phyloP scores from a whole-genome alignment of 37 sponge, comb jelly and placozoan genomes.

The Geodia barretti region DNA sequence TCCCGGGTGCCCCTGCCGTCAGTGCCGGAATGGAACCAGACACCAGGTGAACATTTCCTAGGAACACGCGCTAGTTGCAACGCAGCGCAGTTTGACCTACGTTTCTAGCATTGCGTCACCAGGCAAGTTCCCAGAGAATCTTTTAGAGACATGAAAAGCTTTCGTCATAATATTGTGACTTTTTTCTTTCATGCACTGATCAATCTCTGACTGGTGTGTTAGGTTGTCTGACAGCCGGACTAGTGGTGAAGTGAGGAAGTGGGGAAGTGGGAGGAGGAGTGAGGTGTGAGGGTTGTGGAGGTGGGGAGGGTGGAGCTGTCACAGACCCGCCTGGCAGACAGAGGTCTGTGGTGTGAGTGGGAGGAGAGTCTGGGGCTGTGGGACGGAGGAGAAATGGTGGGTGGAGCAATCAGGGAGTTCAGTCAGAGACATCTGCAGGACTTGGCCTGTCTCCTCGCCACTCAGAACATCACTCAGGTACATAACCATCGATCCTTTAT shows the following conservation, averaged over 20 bases:
- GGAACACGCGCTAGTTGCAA: too few species aligned
- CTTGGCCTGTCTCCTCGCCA: conserved; percentile 26
- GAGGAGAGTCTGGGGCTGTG: too few species aligned
- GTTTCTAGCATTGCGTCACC: too few species aligned
- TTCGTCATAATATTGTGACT: too few species aligned
- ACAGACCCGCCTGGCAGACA: background rate
- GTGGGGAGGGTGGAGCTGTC: conserved; percentile 5
- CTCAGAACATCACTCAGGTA: conserved; percentile 9
- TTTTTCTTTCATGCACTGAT: too few species aligned
- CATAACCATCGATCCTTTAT: background rate
- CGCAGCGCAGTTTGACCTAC: too few species aligned
- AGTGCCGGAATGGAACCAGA: too few species aligned
- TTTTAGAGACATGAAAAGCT: too few species aligned
- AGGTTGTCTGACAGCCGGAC: background rate
- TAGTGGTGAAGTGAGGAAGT: background rate
- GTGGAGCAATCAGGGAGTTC: background rate
- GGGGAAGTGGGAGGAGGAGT: background rate
- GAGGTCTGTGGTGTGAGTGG: background rate
- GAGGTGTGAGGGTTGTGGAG: background rate
- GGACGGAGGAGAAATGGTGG: background rate
- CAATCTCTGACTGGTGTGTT: conserved; percentile 1
- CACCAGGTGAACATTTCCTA: too few species aligned
- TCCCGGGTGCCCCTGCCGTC: background rate
- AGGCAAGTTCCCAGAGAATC: too few species aligned
- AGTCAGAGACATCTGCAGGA: background rate